Conservation (phyloP, 2,113 vertebrate species). For the Morphnarchus princeps region DNA sequence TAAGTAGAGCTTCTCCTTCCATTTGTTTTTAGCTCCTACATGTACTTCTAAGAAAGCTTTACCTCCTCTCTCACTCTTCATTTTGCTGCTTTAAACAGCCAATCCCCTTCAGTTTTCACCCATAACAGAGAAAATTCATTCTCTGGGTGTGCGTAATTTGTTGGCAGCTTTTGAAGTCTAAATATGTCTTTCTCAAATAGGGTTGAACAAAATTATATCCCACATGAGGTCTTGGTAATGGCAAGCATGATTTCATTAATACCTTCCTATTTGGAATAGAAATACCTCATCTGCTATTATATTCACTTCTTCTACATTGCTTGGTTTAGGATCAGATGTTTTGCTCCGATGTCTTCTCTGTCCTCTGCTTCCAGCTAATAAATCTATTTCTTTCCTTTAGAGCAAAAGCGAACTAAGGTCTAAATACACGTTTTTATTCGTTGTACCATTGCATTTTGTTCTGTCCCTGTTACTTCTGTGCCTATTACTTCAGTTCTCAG, state of each 20-base stretch:
- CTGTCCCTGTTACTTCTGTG: not conserved
- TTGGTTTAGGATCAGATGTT: not conserved
- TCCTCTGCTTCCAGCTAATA: not conserved
- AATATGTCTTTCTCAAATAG: not conserved
- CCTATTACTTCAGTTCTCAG: not conserved
- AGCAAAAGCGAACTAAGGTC: not conserved
- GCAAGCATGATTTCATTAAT: not conserved
- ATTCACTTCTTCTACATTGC: not conserved
- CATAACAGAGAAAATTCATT: not conserved
- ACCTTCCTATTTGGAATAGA: not conserved
- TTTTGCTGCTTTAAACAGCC: not conserved
- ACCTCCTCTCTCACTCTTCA: not conserved
- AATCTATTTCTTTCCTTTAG: not conserved
- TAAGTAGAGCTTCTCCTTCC: not conserved
- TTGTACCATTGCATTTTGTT: not conserved
- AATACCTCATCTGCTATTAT: not conserved
- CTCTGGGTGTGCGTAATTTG: not conserved
- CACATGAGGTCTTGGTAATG: not conserved
- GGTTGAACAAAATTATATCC: not conserved
- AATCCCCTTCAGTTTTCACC: not conserved
- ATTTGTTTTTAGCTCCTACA: not conserved
- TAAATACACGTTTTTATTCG: not conserved
- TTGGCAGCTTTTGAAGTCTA: not conserved
- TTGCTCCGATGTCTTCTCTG: not conserved
- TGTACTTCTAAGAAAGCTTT: not conserved